phyloP scores from a whole-genome alignment of 2,888 invertebrate genomes.

The Cheilosia grossa region DNA sequence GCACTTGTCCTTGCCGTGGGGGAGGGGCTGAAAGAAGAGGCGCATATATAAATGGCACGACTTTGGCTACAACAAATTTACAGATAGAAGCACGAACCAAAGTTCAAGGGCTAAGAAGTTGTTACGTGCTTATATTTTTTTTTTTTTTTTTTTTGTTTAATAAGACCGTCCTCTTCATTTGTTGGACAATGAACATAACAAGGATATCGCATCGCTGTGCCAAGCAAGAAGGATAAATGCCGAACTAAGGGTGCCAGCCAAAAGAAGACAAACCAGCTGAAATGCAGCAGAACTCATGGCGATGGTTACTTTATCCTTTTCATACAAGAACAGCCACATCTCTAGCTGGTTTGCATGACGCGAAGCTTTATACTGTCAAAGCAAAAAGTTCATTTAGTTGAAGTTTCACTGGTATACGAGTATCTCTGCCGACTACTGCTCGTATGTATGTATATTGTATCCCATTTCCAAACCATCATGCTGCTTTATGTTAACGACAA shows the following conservation, averaged over 20 bases:
- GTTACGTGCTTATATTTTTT: background rate
- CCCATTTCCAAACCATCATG: constrained; percentile 36
- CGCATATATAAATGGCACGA: background rate
- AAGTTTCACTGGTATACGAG: constrained; percentile 53
- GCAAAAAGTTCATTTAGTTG: constrained; percentile 67
- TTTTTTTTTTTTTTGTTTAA: background rate
- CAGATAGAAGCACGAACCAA: constrained; percentile 14
- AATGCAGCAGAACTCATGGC: constrained; percentile 26
- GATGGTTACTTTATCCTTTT: constrained; percentile 54
- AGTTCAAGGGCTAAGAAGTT: constrained; percentile 40
- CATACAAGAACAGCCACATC: constrained; percentile 49
- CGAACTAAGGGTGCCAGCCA: too few species aligned
- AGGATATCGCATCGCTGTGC: constrained; percentile 1
- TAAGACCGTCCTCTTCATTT: constrained; percentile 12
- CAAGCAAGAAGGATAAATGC: background rate
- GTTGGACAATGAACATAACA: constrained; percentile 11
- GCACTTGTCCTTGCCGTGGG: constrained; percentile 10
- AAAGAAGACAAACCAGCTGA: constrained; percentile 29
- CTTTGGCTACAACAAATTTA: constrained; percentile 12
- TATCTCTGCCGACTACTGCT: constrained; percentile 41
- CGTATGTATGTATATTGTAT: constrained; percentile 39
- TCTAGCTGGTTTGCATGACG: constrained; percentile 17
- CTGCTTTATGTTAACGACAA: constrained; percentile 63
- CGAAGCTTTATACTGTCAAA: constrained; percentile 24
- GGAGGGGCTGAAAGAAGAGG: background rate